Evolutionary conservation across 92 coral and sea anemone genomes (phyloP), one percentile per base, ranked within the genome.

Genomic region (Palythoa grandis): DNA sequence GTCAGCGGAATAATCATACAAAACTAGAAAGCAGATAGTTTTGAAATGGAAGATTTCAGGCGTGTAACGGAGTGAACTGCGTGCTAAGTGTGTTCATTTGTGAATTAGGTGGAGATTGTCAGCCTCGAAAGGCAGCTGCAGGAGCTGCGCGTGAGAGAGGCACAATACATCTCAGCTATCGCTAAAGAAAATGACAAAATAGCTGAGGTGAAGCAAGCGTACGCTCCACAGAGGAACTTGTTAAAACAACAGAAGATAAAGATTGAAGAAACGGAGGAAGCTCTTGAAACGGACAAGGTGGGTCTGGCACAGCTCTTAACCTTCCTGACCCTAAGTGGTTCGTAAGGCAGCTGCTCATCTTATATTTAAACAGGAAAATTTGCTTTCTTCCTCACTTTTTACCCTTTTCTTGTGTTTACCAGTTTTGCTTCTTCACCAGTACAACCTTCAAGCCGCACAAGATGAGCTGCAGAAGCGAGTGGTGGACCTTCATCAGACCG

Each of bases 41-140:
- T 29, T 29, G 1, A 29, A 1, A 1, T 29, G 35, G 35, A 29
- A 29, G 35, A 29, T 29, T 29, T 29, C 35, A 29, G 35, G 1
- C 35, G 35, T 1, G 35, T 29, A 29, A 29, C 35, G 35, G 35
- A 29, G 35, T 29, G 35, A 29, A 70, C 48, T 35, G 52, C 52
- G 5, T 37, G 53, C 48, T 71, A 53, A 77, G n/a, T 39, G 24
- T 25, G 25, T 15, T 77, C 48, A n/a, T 25, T 50, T 71, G 65
- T 22, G 11, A 69, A 72, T 39, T 52, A 95, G 95, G 89, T 66
- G 17, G 93, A 95, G 83, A 95, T 95, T 35, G 78, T 83, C 75
- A 91, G 86, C 23, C 38, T 95, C 53, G 95, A 95, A 85, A 87
- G 72, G 61, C 86, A 88, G 87, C 88, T 95, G 75, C 73, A 24